Base-by-base conservation (phyloP, 2,113 vertebrate genomes). In the Protomyctophum bolini region DNA sequence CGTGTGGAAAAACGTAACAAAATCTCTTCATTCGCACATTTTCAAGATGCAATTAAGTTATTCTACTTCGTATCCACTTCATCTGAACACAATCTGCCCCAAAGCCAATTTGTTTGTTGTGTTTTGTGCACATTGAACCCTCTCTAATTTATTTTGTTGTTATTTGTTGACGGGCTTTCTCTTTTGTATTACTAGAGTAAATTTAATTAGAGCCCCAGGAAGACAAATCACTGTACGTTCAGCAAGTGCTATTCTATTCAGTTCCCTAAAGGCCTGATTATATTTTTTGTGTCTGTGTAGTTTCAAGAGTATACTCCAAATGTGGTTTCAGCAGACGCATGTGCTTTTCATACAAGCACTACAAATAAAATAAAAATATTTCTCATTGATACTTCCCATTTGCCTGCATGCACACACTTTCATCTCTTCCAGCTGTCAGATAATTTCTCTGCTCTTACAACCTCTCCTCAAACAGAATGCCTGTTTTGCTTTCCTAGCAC, bases 161-260 rank as follows among this genome's bases (percentile, higher is more conserved):
- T 86, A 78, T 87, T 84, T 87, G 83, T 86, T 84, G 76, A 86
- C 82, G 71, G 73, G 64, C 78, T 82, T 84, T 88, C 75, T 84
- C 72, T 82, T 87, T 87, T 87, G 79, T 87, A 84, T 90, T 87
- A 84, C 78, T 66, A 80, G 75, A 81, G 73, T 81, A 86, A 88
- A 91, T 91, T 87, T 85, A 88, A 90, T 92, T 85, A 89, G 83
- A 81, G 83, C 61, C 72, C 66, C 71, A 79, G 83, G 84, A 88
- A 91, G 86, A 83, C 83, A 88, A 89, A 87, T 87, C 84, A 84
- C 76, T 66, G 64, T 79, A 86, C 80, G 76, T 76, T 80, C 82
- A 79, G 82, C 84, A 83, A 87, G 82, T 72, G 63, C 81, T 83
- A 79, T 87, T 87, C 82, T 83, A 79, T 87, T 87, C 82, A 83